phyloP scores from a whole-genome alignment of 2,797 vertebrate species.

The Erpetoichthys calabaricus region DNA sequence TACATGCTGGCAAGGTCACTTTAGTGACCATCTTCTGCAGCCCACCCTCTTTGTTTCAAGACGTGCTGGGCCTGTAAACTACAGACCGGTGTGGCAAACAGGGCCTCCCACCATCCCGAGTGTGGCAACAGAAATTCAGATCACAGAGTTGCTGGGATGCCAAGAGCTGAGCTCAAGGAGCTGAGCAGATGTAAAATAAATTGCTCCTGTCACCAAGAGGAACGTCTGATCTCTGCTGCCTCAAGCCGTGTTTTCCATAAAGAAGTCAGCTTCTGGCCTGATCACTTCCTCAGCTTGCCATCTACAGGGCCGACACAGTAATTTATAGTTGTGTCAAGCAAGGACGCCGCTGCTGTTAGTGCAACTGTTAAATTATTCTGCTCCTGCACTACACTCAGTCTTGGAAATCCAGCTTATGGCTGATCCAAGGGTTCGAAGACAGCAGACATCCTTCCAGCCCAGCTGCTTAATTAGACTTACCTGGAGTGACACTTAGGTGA shows the following conservation, averaged over 20 bases:
- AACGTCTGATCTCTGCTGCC: constrained; percentile 11
- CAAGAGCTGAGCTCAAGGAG: too few relatives aligned
- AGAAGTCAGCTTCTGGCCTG: constrained; percentile 1
- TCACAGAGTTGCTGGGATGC: too few relatives aligned
- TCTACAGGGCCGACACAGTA: background rate
- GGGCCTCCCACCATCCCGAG: too few relatives aligned
- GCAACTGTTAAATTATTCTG: constrained; percentile 12
- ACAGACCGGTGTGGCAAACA: too few relatives aligned
- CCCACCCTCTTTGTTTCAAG: background rate
- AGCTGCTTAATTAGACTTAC: too few relatives aligned
- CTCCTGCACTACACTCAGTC: constrained; percentile 8
- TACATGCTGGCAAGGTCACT: too few relatives aligned
- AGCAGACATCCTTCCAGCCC: too few relatives aligned
- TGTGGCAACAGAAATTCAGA: too few relatives aligned
- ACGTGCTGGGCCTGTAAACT: too few relatives aligned
- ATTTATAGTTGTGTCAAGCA: constrained; percentile 8
- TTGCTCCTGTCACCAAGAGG: constrained; percentile 36
- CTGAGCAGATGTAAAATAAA: constrained; percentile 39
- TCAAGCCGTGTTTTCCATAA: constrained; percentile 13
- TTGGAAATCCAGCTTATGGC: constrained; percentile 1
- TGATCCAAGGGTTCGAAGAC: background rate
- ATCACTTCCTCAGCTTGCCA: background rate
- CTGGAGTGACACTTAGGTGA: too few relatives aligned
- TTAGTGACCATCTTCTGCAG: too few relatives aligned
- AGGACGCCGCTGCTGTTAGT: constrained; percentile 7